Evolutionary conservation across 2,797 vertebrate genomes (phyloP), one percentile per base, ranked within the genome.

Genomic region (Eulemur rubriventer): DNA sequence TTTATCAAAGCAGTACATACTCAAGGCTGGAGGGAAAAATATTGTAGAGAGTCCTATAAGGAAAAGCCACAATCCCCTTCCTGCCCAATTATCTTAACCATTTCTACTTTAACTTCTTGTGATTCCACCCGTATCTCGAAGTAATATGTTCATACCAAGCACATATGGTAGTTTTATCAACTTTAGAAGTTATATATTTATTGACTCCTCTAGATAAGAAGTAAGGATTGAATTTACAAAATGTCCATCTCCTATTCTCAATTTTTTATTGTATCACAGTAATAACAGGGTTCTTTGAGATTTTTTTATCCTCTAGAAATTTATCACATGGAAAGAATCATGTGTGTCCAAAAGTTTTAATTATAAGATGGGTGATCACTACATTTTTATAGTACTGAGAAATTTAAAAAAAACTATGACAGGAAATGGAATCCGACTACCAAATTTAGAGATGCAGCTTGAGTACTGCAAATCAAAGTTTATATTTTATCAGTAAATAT

Each of bases 401-500:
- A 76, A 30, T 7, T 57, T 26, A 35, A 33, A 43, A 43, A 35
- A 10, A 33, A 12, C 22, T 57, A 22, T 80, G 48, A 82, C 91
- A 28, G 24, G 17, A 28, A 63, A 63, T 76, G 41, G 55, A 59
- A 30, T 69, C 33, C 75, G 33, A 48, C 80, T 50, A 81, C 59
- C 61, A 67, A 72, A 33, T 69, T 80, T 81, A 96, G 61, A 96
- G 61, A 78, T 91, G 30, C n/a, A 59, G 63, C 61, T 38, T 76
- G 28, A 73, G 61, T 89, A 80, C 35, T 67, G 1, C 72, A 96
- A 61, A 55, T 75, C 52, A 41, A 87, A 95, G 26, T 81, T 92
- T 65, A 30, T 90, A 30, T 92, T 94, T 92, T 92, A 88, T 73
- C 70, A 95, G 41, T 91, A 89, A 80, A 46, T 33, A 41, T 59